Base-by-base conservation (phyloP, 2,888 invertebrate species). In the Syrphus vitripennis region DNA sequence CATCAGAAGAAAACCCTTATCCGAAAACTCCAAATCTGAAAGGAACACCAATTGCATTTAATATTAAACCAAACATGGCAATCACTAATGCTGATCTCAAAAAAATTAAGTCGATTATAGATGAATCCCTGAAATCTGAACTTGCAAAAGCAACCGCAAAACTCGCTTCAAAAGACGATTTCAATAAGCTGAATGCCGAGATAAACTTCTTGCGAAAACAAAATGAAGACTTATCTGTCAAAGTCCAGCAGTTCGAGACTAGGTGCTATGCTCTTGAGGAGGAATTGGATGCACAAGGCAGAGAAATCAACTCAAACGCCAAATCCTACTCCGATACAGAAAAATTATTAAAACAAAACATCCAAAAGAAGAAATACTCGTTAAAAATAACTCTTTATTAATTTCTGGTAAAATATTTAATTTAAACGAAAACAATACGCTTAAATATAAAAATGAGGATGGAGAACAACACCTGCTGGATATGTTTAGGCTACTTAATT, bases 391-490 rank as follows among this genome's bases (percentile, higher is more conserved):
- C 24, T 24, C 24, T 50, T 50, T 50, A 50, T 50, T 50, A 50
- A 24, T 50, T 6, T 2, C 24, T 50, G 50, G 24, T 24, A 19
- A 50, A 50, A 24, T 14, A 50, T 53, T 53, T 53, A n/a, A 26
- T n/a, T 29, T 31, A 16, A 55, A 55, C 55, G 55, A 55, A 55
- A 55, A 55, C 55, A 55, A 55, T 31, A 55, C 16, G 16, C 55
- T 55, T 55, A 55, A 31, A 55, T 31, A 55, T 55, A 31, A 55
- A 16, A 16, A 31, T 55, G 55, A 55, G 6, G 55, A 55, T 31
- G 55, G 55, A 55, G 55, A 55, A 29, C 55, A 53, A 53, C 53
- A 53, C 53, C 26, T 53, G 16, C 16, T 53, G 53, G 16, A 29
- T 48, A 48, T 53, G 29, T 53, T 53, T 53, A 29, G n/a, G 9